These are phyloP conservation scores for Fragum sueziense DNA, from an alignment of 2,888 invertebrate genomes.

Conservation along the genomic window DNA sequence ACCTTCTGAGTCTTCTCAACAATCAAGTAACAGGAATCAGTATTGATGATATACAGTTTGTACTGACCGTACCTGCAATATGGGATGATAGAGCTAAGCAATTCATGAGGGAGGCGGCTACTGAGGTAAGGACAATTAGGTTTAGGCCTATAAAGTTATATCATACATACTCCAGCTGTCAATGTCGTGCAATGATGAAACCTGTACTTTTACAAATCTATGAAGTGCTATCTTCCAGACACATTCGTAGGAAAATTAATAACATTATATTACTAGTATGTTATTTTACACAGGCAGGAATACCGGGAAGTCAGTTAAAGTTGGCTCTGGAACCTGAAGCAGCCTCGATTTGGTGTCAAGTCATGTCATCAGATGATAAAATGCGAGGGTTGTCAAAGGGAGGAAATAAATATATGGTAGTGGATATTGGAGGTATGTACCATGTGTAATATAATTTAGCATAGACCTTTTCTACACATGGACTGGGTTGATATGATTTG, in stretches of 20 bases:
- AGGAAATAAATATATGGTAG: neutral
- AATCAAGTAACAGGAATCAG: neutral
- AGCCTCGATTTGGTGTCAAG: neutral
- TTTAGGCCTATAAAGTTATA: too few relatives aligned
- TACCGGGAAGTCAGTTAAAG: neutral
- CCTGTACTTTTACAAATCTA: too few relatives aligned
- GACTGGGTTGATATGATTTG: too few relatives aligned
- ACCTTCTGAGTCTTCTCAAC: neutral
- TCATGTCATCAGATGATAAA: neutral
- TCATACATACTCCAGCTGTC: too few relatives aligned
- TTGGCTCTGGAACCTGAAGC: neutral
- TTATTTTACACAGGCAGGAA: neutral
- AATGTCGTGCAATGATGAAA: too few relatives aligned
- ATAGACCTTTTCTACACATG: too few relatives aligned
- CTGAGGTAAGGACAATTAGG: neutral
- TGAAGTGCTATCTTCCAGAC: too few relatives aligned
- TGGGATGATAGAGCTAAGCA: constrained; percentile 2
- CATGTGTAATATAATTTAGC: too few relatives aligned
- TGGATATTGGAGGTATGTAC: neutral
- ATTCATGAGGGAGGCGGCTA: neutral
- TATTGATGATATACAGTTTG: neutral
- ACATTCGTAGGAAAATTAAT: too few relatives aligned
- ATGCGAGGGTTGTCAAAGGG: neutral
- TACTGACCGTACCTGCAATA: constrained; percentile 2
- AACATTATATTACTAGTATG: too few relatives aligned